A percentile compares a stretch with the other conserved stretches of the same genome.
Conservation (phyloP, 2,113 vertebrate species). For the Heptranchias perlo region DNA sequence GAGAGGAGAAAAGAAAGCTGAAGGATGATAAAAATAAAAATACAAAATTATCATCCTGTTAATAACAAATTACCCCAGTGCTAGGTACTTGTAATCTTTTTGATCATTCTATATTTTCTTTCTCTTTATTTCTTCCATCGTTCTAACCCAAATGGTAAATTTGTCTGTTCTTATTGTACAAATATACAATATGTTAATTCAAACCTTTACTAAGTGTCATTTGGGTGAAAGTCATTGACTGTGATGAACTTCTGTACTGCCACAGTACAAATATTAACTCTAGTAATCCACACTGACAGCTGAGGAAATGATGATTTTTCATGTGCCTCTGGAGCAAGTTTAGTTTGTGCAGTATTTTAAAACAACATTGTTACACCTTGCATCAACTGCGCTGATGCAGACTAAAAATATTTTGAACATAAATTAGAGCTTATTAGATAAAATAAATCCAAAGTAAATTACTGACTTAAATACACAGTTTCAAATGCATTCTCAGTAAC, state of each 20-base stretch:
- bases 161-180: no score
- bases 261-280: no score
- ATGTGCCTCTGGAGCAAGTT: background rate
- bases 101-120: constrained; percentile 44
- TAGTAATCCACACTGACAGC: background rate
- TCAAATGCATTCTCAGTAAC: background rate
- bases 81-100: constrained; percentile 39
- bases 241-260: no score
- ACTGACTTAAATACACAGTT: background rate
- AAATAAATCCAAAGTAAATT: background rate
- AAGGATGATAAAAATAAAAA: constrained; percentile 40
- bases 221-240: no score
- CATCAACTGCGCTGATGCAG: background rate
- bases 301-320: background rate
- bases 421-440: background rate
- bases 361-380: background rate
- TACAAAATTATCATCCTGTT: constrained; percentile 37
- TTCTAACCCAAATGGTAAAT: no score
- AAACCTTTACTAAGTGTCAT: no score
- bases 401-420: background rate
- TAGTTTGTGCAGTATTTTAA: background rate
- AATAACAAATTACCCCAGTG: constrained; percentile 20
- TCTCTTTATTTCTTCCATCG: background rate
- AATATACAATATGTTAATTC: no score
- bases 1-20: no score